phyloP scores from a whole-genome alignment of 2,113 vertebrate genomes.

The Elephantulus edwardii region DNA sequence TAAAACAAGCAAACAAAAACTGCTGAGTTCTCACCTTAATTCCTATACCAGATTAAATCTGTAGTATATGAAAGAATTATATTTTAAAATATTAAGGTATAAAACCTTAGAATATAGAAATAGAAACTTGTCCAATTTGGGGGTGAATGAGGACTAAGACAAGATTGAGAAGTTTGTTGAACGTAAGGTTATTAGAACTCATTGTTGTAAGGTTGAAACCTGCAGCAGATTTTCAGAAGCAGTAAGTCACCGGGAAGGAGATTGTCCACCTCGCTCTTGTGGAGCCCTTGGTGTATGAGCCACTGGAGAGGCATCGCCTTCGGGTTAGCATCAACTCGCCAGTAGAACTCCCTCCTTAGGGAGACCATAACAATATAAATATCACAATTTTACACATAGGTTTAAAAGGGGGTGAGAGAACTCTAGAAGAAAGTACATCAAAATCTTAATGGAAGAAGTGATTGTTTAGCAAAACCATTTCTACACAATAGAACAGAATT shows the following conservation, averaged over 20 bases:
- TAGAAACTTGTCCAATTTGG: not conserved
- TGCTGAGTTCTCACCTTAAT: not conserved
- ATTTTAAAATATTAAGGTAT: not conserved
- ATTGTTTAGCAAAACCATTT: not conserved
- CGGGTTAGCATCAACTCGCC: no score
- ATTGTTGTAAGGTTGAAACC: no score
- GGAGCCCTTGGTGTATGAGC: no score
- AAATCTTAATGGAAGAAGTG: not conserved
- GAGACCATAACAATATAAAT: not conserved
- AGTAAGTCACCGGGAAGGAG: no score
- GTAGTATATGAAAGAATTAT: not conserved
- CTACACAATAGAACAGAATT: not conserved
- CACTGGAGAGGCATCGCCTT: no score
- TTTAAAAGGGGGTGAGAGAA: not conserved
- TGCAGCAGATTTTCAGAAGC: no score
- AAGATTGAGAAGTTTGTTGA: no score
- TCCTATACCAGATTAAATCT: not conserved
- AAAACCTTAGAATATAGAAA: not conserved
- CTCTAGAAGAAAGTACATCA: not conserved
- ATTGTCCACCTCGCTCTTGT: no score
- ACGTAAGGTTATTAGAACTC: no score
- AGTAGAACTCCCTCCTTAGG: no score
- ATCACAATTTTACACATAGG: not conserved
- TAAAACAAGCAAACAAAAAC: constrained; percentile 11
- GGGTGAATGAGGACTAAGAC: no score